Percentiles rank a stretch among this genome's conserved stretches.
Evolutionary conservation across 2,888 invertebrate species (phyloP).

Genomic region (Mycogona germanica): DNA sequence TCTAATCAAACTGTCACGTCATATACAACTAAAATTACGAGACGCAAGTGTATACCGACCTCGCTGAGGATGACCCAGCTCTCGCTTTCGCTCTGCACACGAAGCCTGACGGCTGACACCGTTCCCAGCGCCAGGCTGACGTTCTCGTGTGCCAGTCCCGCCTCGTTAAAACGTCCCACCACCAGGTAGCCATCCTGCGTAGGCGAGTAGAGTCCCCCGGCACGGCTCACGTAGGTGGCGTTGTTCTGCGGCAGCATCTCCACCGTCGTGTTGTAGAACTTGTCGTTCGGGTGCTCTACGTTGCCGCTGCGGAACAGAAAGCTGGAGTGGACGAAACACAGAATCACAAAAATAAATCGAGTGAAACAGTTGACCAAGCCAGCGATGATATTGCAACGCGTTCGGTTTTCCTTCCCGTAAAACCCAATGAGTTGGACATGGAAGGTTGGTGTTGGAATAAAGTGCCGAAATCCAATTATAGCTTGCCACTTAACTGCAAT

Average conservation of each 20-base stretch:
- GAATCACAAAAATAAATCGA: too few relatives aligned
- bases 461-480: too few relatives aligned
- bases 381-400: too few relatives aligned
- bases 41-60: too few relatives aligned
- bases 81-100: slow-evolving; percentile 62
- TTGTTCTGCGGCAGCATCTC: slow-evolving; percentile 51
- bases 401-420: too few relatives aligned
- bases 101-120: slow-evolving; percentile 57
- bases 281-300: slow-evolving; percentile 75
- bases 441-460: too few relatives aligned
- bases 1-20: too few relatives aligned
- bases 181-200: slow-evolving; percentile 54
- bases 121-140: slow-evolving; percentile 52
- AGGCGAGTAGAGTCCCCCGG: slow-evolving; percentile 35
- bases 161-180: slow-evolving; percentile 62
- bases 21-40: too few relatives aligned
- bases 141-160: slow-evolving; percentile 65
- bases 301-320: slow-evolving; percentile 79
- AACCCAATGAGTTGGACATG: too few relatives aligned
- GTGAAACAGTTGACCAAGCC: too few relatives aligned
- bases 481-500: too few relatives aligned
- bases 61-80: slow-evolving; percentile 89
- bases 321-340: too few relatives aligned
- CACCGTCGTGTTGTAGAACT: slow-evolving; percentile 72
- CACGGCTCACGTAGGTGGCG: slow-evolving; percentile 15